Base-by-base conservation (phyloP, 1,140 invertebrate species). In the Aricia agestis region DNA sequence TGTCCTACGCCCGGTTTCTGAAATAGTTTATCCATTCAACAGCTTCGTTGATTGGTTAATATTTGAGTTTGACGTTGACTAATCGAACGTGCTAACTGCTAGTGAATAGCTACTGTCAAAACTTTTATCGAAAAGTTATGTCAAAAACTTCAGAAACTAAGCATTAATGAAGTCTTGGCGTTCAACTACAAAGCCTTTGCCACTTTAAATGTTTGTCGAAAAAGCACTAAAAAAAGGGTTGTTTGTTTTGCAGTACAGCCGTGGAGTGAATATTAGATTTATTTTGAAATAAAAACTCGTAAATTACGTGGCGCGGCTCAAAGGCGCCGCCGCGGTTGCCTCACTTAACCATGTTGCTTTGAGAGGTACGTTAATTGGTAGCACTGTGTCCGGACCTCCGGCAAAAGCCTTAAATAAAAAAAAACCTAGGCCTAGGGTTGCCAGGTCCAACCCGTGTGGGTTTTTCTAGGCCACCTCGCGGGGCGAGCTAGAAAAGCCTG, bases 281-380 rank as follows among this genome's bases (percentile, higher is more conserved):
- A 77, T 78, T 70, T 73, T 80, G 77, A 83, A 82, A 86, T 82
- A 85, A 84, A 81, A 82, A 78, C 76, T 80, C 72, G 67, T 74
- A 70, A 73, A 76, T 69, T 76, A 66, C 73, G 71, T 70, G 72
- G 74, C 67, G 74, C 71, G 82, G 72, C 80, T 86, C 73, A 86
- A 86, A 85, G 84, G 76, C 68, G 78, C 86, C 85, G 82, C 82
- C 77, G 74, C 71, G 74, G 78, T 76, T 74, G 79, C 76, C 73
- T 79, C 81, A 82, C 81, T 85, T 78, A 79, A 81, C 78, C 78
- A 77, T 78, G 80, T 78, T 78, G 77, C 82, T 83, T 82, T 78
- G 77, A 83, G 77, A 84, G 79, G 75, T 73, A 86, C 87, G 86
- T 83, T 89, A 89, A 89, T 89, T 89, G 85, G 81, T 85, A 78